Conservation (phyloP, 2,797 vertebrate species). For the Anomalospiza imberbis region DNA sequence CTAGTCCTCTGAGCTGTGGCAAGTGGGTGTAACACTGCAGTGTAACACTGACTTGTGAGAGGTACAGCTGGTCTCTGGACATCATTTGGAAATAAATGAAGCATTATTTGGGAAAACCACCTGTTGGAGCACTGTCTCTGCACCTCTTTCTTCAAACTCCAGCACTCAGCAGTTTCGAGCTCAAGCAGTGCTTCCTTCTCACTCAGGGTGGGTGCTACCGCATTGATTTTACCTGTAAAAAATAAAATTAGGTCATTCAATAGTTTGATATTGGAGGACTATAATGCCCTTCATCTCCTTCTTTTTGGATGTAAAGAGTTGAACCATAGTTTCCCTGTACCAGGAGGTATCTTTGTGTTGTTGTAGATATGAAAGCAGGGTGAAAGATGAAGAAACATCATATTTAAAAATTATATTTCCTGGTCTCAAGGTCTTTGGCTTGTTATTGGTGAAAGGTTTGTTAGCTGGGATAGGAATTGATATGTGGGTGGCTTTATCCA, state of each 20-base stretch:
- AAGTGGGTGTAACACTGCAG: not conserved
- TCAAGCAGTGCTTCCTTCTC: not conserved
- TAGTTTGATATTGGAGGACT: not conserved
- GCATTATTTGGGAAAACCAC: not conserved
- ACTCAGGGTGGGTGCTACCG: not conserved
- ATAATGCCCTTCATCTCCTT: not conserved
- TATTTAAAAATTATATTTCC: not conserved
- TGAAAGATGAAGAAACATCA: not conserved
- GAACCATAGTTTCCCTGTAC: not conserved
- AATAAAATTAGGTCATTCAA: not conserved
- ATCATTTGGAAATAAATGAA: rapidly evolving
- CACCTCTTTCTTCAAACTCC: not conserved
- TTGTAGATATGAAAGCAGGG: not conserved
- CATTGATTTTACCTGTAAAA: not conserved
- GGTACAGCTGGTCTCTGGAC: not conserved
- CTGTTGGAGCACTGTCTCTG: not conserved
- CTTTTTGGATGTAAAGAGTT: not conserved
- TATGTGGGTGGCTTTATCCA: not conserved
- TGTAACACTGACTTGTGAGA: not conserved
- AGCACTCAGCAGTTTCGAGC: not conserved
- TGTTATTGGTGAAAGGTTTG: not conserved
- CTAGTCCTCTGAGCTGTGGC: not conserved
- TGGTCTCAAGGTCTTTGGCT: not conserved
- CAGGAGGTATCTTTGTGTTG: rapidly evolving
- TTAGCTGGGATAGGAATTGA: not conserved